phyloP scores from a whole-genome alignment of 2,113 vertebrate genomes.

The Microcebus griseorufus region DNA sequence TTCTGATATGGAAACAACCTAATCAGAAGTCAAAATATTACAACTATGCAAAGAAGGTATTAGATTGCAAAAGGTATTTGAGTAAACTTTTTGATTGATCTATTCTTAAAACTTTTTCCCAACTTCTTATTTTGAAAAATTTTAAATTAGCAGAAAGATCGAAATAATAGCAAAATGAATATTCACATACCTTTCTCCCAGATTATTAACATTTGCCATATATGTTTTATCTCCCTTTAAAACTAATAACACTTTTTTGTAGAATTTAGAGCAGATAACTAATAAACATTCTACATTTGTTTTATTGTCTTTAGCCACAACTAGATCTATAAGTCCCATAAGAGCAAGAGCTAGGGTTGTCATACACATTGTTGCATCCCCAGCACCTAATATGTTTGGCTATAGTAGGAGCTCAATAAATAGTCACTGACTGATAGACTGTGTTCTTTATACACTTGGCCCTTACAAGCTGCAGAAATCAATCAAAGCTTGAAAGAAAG shows the following conservation, averaged over 20 bases:
- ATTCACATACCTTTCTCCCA: neutral
- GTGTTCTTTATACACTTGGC: neutral
- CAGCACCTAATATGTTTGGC: neutral
- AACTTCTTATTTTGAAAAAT: neutral
- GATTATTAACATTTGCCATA: neutral
- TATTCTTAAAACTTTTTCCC: neutral
- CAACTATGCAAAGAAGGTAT: neutral
- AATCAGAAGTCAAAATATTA: neutral
- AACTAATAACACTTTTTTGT: neutral
- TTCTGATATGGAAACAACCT: neutral
- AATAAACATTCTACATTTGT: neutral
- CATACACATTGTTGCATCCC: neutral
- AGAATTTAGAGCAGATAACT: neutral
- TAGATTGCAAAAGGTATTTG: neutral
- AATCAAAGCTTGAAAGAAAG: slow-evolving; percentile 39
- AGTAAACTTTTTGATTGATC: neutral
- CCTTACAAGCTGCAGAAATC: neutral
- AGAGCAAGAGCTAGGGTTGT: neutral
- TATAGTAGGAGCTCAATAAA: neutral
- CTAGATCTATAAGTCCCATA: neutral
- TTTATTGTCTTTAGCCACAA: neutral
- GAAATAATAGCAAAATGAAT: neutral
- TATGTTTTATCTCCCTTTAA: neutral
- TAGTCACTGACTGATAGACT: neutral
- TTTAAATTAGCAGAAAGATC: neutral